Percentiles rank a stretch among this genome's conserved stretches.
Evolutionary conservation across 1,140 invertebrate genomes (phyloP).

Genomic region (Dendroctonus valens): DNA sequence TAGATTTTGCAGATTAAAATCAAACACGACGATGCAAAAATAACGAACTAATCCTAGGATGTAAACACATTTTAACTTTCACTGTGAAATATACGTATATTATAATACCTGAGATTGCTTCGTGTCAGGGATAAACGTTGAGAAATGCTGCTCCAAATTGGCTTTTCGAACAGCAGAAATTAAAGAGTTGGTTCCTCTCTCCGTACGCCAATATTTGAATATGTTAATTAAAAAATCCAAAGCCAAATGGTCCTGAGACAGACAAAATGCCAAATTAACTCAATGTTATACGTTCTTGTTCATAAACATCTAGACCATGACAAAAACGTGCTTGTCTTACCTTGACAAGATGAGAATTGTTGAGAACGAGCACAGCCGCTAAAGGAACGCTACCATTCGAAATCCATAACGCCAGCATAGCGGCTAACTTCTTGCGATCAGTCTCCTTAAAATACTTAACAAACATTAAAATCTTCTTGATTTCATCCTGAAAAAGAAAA

Average conservation of each 20-base stretch:
- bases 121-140: slow-evolving; percentile 91
- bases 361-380: slow-evolving; percentile 77
- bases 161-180: slow-evolving; percentile 84
- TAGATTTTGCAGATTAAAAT: no score
- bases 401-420: slow-evolving; percentile 92
- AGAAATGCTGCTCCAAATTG: slow-evolving; percentile 82
- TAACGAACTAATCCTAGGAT: no score
- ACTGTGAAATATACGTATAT: no score
- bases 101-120: slow-evolving; percentile 78
- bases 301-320: neutral
- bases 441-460: slow-evolving; percentile 89
- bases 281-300: neutral
- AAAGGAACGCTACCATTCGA: slow-evolving; percentile 84
- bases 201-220: slow-evolving; percentile 86
- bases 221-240: slow-evolving; percentile 90
- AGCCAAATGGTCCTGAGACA: slow-evolving; percentile 75
- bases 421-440: slow-evolving; percentile 87
- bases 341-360: slow-evolving; percentile 91
- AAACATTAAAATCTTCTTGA: slow-evolving; percentile 94
- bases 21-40: no score
- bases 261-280: neutral
- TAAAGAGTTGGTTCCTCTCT: slow-evolving; percentile 83
- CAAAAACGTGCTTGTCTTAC: neutral
- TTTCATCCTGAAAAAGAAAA: slow-evolving; percentile 87
- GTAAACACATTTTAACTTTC: no score